Base-by-base conservation (phyloP, 2,888 invertebrate species). In the Antitype chi region DNA sequence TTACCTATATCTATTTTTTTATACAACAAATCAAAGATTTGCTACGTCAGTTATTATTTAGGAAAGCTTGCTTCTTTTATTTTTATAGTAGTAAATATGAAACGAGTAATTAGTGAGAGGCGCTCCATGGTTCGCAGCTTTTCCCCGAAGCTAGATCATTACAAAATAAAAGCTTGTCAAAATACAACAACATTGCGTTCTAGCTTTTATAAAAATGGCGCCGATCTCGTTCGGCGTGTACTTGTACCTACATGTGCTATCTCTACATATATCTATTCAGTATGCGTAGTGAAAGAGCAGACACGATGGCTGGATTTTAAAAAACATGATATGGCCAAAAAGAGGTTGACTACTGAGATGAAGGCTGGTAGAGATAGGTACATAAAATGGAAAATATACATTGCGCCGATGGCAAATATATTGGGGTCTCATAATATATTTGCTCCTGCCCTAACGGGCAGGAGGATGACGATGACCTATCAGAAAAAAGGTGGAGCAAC, bases 171-270 rank as follows among this genome's bases (percentile, higher is more conserved):
- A 43, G 8, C 9, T 43, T 43, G 43, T 43, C 7, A 43, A 43
- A 43, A 47, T 77, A 47, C 28, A 17, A 59, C 47, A 15, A 25
- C 3, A n/a, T 4, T 59, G 17, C 20, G 17, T 32, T 38, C 15
- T 55, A 63, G 38, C n/a, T 28, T 81, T 81, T 63, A 55, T 52
- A 49, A 77, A 78, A 72, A 80, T 80, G 53, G 32, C 43, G 52
- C 7, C 32, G 32, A 60, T 23, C 57, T 23, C 49, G 28, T 32
- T 75, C 20, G 13, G 23, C n/a, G 15, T 11, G 32, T 28, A 32
- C 6, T 73, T 53, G n/a, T 47, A 73, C 9, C 20, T 17, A 53
- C 2, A 20, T 8, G 11, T 43, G 52, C 38, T 52, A 64, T 25
- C 6, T 66, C 63, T 25, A 38, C n/a, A n/a, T n/a, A n/a, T 9